Conservation (phyloP, 2,888 invertebrate genomes). For the Girardia tigrina region DNA sequence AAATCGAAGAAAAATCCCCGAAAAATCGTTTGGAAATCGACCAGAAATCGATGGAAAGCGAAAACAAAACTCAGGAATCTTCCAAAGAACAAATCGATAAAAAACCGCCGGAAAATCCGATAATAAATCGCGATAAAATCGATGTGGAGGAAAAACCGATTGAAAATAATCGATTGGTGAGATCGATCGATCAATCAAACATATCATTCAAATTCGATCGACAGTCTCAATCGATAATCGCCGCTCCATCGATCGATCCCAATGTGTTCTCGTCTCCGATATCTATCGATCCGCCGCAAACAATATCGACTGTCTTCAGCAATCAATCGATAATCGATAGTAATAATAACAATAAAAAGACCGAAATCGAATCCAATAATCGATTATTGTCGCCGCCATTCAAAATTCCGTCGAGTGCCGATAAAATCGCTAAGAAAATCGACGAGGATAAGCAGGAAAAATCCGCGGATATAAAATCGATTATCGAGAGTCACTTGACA, state of each 20-base stretch:
- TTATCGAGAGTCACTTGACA: too few relatives aligned
- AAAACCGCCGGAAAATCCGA: too few relatives aligned
- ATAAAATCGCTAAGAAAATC: too few relatives aligned
- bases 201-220: neutral
- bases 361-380: too few relatives aligned
- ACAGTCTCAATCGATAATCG: neutral
- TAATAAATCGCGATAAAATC: neutral
- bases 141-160: neutral
- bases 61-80: neutral
- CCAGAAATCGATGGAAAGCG: neutral
- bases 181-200: neutral
- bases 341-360: too few relatives aligned
- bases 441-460: too few relatives aligned
- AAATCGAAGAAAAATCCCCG: neutral
- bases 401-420: too few relatives aligned
- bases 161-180: neutral
- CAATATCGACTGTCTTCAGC: neutral
- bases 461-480: too few relatives aligned
- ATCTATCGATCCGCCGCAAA: neutral
- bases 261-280: too few relatives aligned
- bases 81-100: neutral
- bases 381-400: too few relatives aligned
- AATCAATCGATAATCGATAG: too few relatives aligned
- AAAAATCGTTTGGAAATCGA: neutral
- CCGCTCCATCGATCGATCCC: neutral